Evolutionary conservation across 2,888 invertebrate genomes (phyloP), one percentile per base, ranked within the genome.

Genomic region (Callimorpha dominula): DNA sequence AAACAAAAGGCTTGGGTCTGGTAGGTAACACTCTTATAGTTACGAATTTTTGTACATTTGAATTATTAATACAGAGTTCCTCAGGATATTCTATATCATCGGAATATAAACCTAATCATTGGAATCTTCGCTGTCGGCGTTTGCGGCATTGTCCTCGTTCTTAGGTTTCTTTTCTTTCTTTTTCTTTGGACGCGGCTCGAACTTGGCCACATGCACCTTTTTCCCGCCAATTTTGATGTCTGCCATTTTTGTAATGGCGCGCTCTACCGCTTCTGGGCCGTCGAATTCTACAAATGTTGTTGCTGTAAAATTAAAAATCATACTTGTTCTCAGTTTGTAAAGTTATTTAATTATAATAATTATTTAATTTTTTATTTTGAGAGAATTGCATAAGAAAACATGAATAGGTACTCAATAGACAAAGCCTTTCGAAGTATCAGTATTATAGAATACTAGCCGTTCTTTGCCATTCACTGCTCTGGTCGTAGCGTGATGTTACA

Each of bases 201-300:
- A 94, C 71, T 87, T 90, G 20, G 88, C 77, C 2, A 89, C 84
- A 75, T 91, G 87, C 1, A 95, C 80, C 72, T 91, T 93, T 76
- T 93, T 94, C 17, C 92, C 91, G 68, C 87, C 90, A 50, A 93
- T 87, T 78, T 87, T 91, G 3, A 81, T 79, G 14, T 85, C 87
- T 14, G 85, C 81, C 7, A 88, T 86, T 65, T 87, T 78, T 64
- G 87, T 86, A 11, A 93, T 66, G 0, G 94, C 95, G 12, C 83
- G 81, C 17, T 90, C 88, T 4, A 93, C 91, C 0, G 93, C 82
- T 31, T 89, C 88, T 0, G 93, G 93, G 0, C 93, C 90, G 62
- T 93, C 93, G 67, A 95, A 92, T 73, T 94, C 94, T 7, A 95
- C 84, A 81, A 95, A 95, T 9, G 89, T 90, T 11, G 94, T 92